Base-by-base conservation (phyloP, 2,797 vertebrate species). In the Notoglanidium macrostoma region DNA sequence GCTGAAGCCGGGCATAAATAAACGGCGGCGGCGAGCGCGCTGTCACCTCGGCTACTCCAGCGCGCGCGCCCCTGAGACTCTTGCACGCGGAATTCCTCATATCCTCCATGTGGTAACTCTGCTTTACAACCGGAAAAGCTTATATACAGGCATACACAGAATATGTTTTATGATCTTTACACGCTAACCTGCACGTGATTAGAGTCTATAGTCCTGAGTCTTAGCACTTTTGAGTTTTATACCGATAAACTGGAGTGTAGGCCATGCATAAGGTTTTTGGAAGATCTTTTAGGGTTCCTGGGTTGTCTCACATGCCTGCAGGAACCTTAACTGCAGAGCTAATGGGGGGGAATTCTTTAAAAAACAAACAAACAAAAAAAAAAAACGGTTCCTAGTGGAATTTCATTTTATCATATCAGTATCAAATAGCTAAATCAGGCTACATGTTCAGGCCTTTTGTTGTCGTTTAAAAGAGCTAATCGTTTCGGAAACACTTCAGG, bases 1-100 rank as follows among this genome's bases (percentile, higher is more conserved):
- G 93, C 92, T 88, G 19, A 35, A 78, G 93, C 90, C 89, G 91
- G 85, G 93, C 92, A 92, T 92, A 94, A 94, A 94, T 74, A 40
- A 61, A 87, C 90, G 10, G 90, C 88, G 86, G 63, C 1, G 87
- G 26, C 26, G 49, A 54, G n/a, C 6, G 49, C 49, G 49, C 51
- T 9, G 15, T 9, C 49, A 23, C 19, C 17, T 8, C 49, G n/a
- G n/a, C 49, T 89, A 87, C 87, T 88, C 86, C 19, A 23, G 51
- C 2, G 19, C n/a, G 19, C n/a, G 29, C 51, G 54, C 35, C 51
- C 15, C 23, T 54, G 74, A 12, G 49, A 46, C 26, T 49, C 23
- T 8, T 74, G n/a, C 73, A 76, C 14, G 49, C 46, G 73, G 49
- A 77, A 77, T 55, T 77, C 49, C 49, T 29, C 32, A 55, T 29